A percentile compares a stretch with the other conserved stretches of the same genome.
phyloP scores from a whole-genome alignment of 2,797 vertebrate species.

The Neostethus bicornis region DNA sequence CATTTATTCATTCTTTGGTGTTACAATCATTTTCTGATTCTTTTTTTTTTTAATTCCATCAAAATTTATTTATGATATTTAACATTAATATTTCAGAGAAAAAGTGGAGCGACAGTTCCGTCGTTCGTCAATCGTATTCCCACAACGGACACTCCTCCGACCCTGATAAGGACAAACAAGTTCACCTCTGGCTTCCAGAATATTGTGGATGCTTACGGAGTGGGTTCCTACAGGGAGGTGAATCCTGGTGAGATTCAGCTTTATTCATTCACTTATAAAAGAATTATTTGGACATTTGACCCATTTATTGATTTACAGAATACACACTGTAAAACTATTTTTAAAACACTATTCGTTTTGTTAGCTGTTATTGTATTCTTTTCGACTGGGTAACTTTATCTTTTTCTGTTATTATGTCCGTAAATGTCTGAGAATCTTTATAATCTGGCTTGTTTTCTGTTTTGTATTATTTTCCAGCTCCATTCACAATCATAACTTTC shows the following conservation, averaged over 20 bases:
- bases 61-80: slow-evolving; percentile 15
- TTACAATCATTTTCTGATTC: background rate
- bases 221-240: slow-evolving; percentile 92
- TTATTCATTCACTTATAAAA: too few species aligned
- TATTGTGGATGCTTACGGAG: slow-evolving; percentile 96
- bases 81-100: slow-evolving; percentile 79
- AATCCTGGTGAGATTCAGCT: slow-evolving; percentile 86
- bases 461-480: slow-evolving; percentile 75
- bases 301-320: too few species aligned
- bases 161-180: slow-evolving; percentile 94
- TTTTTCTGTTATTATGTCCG: background rate
- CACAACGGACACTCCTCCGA: slow-evolving; percentile 90
- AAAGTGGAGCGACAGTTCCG: slow-evolving; percentile 89
- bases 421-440: background rate
- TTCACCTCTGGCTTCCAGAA: slow-evolving; percentile 97
- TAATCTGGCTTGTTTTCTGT: background rate
- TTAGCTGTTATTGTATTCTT: too few species aligned
- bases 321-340: too few species aligned
- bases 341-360: too few species aligned
- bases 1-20: background rate
- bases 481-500: slow-evolving; percentile 95
- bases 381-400: background rate
- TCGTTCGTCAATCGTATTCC: slow-evolving; percentile 97
- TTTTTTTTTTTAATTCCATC: background rate
- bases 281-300: too few species aligned